Percentiles rank a stretch among this genome's conserved stretches.
Conservation (phyloP, 2,888 invertebrate genomes). For the Resseliella maxima region DNA sequence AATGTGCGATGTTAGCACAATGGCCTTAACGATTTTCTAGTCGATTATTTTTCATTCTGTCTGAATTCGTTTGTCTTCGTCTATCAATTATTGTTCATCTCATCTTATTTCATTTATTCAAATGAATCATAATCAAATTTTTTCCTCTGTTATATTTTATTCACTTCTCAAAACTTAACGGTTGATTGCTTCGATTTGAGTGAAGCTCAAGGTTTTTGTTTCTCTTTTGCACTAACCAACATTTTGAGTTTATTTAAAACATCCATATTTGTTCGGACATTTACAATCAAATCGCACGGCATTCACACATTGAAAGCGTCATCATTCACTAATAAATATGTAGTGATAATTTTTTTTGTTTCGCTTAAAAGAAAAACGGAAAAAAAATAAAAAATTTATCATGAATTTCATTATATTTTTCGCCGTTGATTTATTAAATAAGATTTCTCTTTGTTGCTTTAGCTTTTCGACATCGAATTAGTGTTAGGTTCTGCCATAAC, state of each 20-base stretch:
- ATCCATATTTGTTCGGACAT: slow-evolving; percentile 24
- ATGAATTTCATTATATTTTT: neutral
- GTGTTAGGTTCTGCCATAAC: slow-evolving; percentile 44
- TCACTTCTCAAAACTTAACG: slow-evolving; percentile 34
- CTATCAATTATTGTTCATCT: slow-evolving; percentile 22
- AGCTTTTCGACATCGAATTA: neutral
- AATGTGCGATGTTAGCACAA: neutral
- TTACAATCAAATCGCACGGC: neutral
- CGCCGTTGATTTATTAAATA: slow-evolving; percentile 30
- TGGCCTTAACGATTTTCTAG: slow-evolving; percentile 35
- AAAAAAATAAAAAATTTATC: slow-evolving; percentile 33
- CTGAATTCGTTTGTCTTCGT: neutral
- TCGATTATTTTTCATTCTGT: neutral
- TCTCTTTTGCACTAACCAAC: neutral
- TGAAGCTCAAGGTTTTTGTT: neutral
- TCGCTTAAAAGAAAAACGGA: neutral
- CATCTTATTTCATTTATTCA: slow-evolving; percentile 41
- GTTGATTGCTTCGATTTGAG: slow-evolving; percentile 36
- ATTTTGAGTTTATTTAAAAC: neutral
- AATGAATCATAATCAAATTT: slow-evolving; percentile 53
- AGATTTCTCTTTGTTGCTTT: slow-evolving; percentile 24
- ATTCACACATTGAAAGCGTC: neutral
- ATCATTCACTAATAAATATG: neutral
- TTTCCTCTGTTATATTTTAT: too few species aligned
- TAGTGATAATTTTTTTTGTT: slow-evolving; percentile 10